Conservation (phyloP, 2,888 invertebrate species). For the Philonicus albiceps region DNA sequence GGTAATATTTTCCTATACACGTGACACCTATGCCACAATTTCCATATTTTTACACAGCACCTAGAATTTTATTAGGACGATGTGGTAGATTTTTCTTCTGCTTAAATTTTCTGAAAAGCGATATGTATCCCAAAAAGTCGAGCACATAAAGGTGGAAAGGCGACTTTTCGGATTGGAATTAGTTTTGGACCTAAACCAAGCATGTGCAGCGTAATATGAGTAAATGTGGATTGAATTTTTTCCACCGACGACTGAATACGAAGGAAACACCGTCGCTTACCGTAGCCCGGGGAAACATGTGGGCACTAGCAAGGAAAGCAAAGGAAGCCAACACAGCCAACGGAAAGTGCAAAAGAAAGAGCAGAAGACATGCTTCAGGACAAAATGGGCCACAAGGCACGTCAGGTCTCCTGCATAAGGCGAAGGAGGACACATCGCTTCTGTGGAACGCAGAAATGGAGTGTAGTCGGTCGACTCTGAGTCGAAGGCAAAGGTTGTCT, state of each 20-base stretch:
- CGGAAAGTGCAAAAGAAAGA: constrained; percentile 8
- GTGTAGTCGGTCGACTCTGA: constrained; percentile 8
- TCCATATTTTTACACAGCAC: neutral
- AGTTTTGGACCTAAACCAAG: neutral
- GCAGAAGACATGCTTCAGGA: constrained; percentile 19
- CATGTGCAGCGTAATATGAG: neutral
- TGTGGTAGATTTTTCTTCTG: neutral
- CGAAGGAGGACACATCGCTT: constrained; percentile 5
- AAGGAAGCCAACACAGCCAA: neutral
- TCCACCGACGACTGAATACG: neutral
- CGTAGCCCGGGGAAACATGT: neutral
- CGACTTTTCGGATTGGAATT: neutral
- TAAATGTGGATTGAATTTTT: neutral
- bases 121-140: neutral
- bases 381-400: constrained; percentile 27
- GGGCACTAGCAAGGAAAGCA: neutral
- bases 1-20: neutral
- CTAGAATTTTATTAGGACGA: neutral
- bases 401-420: neutral
- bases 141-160: neutral
- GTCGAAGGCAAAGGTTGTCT: constrained; percentile 7
- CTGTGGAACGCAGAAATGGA: neutral
- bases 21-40: neutral
- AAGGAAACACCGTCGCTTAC: neutral
- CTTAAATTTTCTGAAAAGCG: neutral